Evolutionary conservation across 2,797 vertebrate genomes (phyloP).

Genomic region (Arnoldichthys spilopterus): DNA sequence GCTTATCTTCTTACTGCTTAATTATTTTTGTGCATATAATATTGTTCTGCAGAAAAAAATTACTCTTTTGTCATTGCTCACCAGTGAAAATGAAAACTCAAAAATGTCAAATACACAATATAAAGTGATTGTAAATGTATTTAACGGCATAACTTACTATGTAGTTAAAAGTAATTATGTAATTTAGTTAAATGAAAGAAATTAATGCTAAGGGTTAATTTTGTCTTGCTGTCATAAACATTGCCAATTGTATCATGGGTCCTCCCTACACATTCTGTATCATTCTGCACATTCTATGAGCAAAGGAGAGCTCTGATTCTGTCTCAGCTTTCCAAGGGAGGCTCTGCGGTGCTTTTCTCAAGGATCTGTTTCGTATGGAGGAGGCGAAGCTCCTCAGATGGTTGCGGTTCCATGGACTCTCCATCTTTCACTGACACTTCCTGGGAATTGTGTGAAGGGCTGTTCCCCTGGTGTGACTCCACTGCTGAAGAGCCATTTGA

Average conservation of each 20-base stretch:
- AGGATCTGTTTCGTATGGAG: conserved; percentile 6
- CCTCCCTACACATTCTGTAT: neutral
- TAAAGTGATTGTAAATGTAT: too few species aligned
- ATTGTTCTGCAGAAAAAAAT: too few species aligned
- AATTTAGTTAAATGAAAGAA: neutral
- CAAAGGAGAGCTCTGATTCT: neutral
- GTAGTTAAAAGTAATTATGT: too few species aligned
- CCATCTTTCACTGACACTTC: conserved; percentile 48
- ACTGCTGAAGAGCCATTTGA: conserved; percentile 19
- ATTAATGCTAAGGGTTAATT: neutral
- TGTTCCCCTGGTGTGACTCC: conserved; percentile 48
- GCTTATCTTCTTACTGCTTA: too few species aligned
- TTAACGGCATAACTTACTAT: too few species aligned
- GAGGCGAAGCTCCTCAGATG: conserved; percentile 65
- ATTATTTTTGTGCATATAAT: too few species aligned
- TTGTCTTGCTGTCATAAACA: neutral
- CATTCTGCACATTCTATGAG: neutral
- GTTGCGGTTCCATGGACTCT: conserved; percentile 58
- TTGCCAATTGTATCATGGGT: neutral
- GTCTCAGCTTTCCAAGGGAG: conserved; percentile 9
- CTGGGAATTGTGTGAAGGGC: conserved; percentile 10
- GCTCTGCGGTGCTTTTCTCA: neutral
- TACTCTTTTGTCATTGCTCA: too few species aligned
- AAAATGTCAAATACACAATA: too few species aligned
- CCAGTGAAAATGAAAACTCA: too few species aligned